These are phyloP conservation scores for Gymnarchus niloticus DNA, from an alignment of 2,113 vertebrate species.

Conservation along the genomic window DNA sequence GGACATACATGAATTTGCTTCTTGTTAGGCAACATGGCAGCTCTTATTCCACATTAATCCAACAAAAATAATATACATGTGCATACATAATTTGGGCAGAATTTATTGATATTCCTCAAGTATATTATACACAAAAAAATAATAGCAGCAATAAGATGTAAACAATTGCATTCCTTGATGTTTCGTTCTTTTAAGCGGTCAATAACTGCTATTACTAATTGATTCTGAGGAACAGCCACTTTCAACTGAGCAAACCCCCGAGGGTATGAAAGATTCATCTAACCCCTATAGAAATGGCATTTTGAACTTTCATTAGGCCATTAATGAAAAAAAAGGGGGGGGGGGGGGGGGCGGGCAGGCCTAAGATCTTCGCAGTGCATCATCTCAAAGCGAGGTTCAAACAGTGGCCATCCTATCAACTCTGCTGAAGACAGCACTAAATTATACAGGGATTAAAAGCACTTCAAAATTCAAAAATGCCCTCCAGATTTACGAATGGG, in stretches of 20 bases:
- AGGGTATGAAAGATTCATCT: conserved; percentile 27
- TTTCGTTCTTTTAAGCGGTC: not conserved
- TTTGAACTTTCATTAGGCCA: conserved; percentile 37
- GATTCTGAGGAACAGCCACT: conserved; percentile 24
- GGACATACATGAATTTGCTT: too few species aligned
- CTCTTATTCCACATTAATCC: not conserved
- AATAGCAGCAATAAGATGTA: not conserved
- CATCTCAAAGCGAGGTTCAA: conserved; percentile 32
- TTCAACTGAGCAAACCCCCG: conserved; percentile 10
- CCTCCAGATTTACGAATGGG: not conserved
- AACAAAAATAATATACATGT: too few species aligned
- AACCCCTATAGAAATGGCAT: conserved; percentile 30
- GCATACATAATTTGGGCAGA: not conserved
- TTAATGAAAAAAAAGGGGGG: conserved; percentile 33
- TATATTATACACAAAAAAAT: not conserved
- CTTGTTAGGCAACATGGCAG: too few species aligned
- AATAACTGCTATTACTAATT: not conserved
- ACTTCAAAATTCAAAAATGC: conserved; percentile 16
- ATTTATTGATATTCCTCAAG: not conserved
- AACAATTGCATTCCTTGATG: not conserved
- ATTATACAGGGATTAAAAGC: conserved; percentile 31
- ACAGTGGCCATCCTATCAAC: conserved; percentile 28
- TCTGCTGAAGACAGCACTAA: conserved; percentile 23
- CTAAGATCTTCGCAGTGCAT: conserved; percentile 29
- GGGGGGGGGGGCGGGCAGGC: conserved; percentile 18